A percentile compares a stretch with the other conserved stretches of the same genome.
Evolutionary conservation across 2,113 vertebrate species (phyloP).

Genomic region (Electrona antarctica): DNA sequence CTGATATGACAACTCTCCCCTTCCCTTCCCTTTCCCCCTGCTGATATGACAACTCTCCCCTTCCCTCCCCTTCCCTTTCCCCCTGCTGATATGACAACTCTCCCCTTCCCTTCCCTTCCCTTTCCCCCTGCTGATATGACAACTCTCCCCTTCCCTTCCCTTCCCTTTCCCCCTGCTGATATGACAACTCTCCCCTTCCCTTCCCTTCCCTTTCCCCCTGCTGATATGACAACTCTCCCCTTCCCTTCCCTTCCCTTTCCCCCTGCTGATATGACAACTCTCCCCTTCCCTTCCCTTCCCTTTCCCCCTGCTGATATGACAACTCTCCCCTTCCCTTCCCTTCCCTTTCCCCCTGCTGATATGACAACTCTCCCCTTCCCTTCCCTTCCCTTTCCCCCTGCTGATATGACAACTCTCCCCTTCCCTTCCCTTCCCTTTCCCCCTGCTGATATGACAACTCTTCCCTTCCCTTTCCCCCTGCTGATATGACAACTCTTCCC

Average conservation of each 20-base stretch:
- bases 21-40: slow-evolving; percentile 25
- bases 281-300: too few relatives aligned
- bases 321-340: too few relatives aligned
- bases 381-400: slow-evolving; percentile 25
- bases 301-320: slow-evolving; percentile 30
- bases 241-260: too few relatives aligned
- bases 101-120: too few relatives aligned
- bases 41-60: slow-evolving; percentile 25
- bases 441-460: slow-evolving; percentile 23
- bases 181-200: slow-evolving; percentile 27
- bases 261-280: slow-evolving; percentile 23
- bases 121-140: slow-evolving; percentile 30
- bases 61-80: too few relatives aligned
- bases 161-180: slow-evolving; percentile 23
- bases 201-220: slow-evolving; percentile 25
- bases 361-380: slow-evolving; percentile 27
- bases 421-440: too few relatives aligned
- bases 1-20: slow-evolving; percentile 25
- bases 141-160: too few relatives aligned
- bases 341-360: slow-evolving; percentile 23
- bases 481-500: slow-evolving; percentile 27
- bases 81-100: slow-evolving; percentile 23
- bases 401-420: slow-evolving; percentile 25
- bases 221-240: slow-evolving; percentile 25
- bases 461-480: slow-evolving; percentile 25